Evolutionary conservation across 2,113 vertebrate species (phyloP), one percentile per base, ranked within the genome.

Genomic region (Etheostoma cragini): DNA sequence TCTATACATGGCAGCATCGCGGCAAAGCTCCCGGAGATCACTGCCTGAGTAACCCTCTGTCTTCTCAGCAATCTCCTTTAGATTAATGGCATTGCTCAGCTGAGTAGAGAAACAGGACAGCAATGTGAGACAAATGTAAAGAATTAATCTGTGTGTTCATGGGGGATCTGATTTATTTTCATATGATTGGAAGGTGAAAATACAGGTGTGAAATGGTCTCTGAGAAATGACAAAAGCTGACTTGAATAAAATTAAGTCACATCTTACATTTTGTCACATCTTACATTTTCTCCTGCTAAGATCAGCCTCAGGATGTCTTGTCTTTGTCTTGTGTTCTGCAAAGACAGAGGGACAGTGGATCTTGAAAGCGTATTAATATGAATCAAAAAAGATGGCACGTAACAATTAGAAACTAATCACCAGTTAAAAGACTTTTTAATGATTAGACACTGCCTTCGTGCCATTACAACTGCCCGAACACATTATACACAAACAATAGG

Each of bases 231-330:
- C 65, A 26, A 22, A 53, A 68, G 22, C 15, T 42, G 67, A 63
- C n/a, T 1, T 19, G 17, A 17, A 73, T 72, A 45, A 82, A 54
- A 80, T 81, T 6, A 58, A 30, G 77, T 49, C 47, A 19, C 14
- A 73, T 21, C 94, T 94, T 91, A 96, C 95, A 7, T 95, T 94
- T 94, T 96, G 77, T 49, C 47, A 19, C 14, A 73, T 21, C 94
- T 94, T 91, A 96, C 95, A 7, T 95, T 94, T 94, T 96, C 95
- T 81, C 91, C 94, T 1, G 91, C 88, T 72, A 96, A 90, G 82
- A 96, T 94, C 56, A 96, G 88, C 82, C 85, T 93, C 72, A 96
- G 89, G 89, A 96, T 95, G n/a, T 95, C 95, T 38, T 95, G 89
- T 83, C 95, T 92, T 63, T 96, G 95, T 73, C 77, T 91, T 46